Conservation (phyloP, 53 echinoderm and acorn worm genomes). For the Paelopatides confundens region DNA sequence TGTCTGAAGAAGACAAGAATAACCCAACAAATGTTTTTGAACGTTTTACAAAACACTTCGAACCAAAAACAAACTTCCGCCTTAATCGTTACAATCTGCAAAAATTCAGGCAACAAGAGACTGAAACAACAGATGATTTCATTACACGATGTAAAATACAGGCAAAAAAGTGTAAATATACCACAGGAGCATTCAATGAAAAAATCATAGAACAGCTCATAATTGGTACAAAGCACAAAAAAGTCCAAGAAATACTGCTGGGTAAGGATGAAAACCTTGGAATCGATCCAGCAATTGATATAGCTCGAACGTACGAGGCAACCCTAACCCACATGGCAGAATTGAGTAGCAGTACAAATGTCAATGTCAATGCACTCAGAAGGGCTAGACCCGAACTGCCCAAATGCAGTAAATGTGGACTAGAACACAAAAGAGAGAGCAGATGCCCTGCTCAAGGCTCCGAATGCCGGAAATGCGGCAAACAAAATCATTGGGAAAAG, state of each 20-base stretch:
- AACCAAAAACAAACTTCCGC: slow-evolving; percentile 69
- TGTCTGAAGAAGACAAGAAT: slow-evolving; percentile 31
- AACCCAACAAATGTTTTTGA: slow-evolving; percentile 43
- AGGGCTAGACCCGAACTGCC: no score
- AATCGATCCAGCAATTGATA: slow-evolving; percentile 58
- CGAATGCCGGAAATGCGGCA: background rate
- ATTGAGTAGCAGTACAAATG: no score
- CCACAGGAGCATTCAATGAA: slow-evolving; percentile 20
- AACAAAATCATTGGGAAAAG: slow-evolving; percentile 31
- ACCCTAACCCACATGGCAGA: slow-evolving; percentile 54
- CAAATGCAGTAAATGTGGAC: slow-evolving; percentile 34
- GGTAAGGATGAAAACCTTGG: slow-evolving; percentile 65
- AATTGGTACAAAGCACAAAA: slow-evolving; percentile 58
- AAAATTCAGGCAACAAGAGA: slow-evolving; percentile 39
- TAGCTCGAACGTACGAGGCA: slow-evolving; percentile 66
- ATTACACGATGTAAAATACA: slow-evolving; percentile 47
- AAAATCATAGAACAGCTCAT: slow-evolving; percentile 66
- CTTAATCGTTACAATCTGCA: slow-evolving; percentile 59
- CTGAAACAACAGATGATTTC: slow-evolving; percentile 63
- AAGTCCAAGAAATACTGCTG: slow-evolving; percentile 65
- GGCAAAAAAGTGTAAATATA: slow-evolving; percentile 67
- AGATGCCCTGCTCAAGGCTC: slow-evolving; percentile 30
- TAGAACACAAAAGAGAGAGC: background rate
- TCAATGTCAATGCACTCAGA: background rate
- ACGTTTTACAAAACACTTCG: slow-evolving; percentile 56